Base-by-base conservation (phyloP, 2,888 invertebrate genomes). In the Proisotoma minuta region DNA sequence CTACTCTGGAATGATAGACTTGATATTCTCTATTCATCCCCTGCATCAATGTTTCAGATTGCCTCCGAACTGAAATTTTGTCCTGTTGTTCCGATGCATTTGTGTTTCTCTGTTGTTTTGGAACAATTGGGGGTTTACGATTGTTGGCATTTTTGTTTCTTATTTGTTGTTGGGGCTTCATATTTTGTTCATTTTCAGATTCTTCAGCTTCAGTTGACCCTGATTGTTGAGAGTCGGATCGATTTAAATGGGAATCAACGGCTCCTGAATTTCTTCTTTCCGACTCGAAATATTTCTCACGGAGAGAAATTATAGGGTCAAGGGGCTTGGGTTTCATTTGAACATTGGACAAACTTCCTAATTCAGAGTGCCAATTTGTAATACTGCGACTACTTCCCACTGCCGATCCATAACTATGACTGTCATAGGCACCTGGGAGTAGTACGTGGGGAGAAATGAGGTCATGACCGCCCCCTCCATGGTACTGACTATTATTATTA, bases 201-300 rank as follows among this genome's bases (percentile, higher is more conserved):
- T 39, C 54, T 22, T 29, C 27, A 22, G 5, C 40, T 39, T 18
- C 47, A 3, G 43, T 12, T n/a, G 22, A 15, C 27, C 39, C 56
- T 3, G 23, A 18, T 12, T 12, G n/a, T 23, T 22, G 43, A n/a
- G 56, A 56, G 5, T 56, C 56, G 23, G 56, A 56, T 43, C 47
- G 43, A 10, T 18, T 2, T 5, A 26, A 50, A 20, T 8, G 23
- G 12, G 8, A 10, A 12, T 60, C 57, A 20, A 22, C 34, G 8
- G 20, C 18, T 12, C 51, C 39, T n/a, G 47, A 50, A 27, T 50
- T 62, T 27, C 29, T 59, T 12, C 60, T 40, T 3, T 43, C 15
- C 0, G 66, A 23, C 18, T 60, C 48, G 58, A 59, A 66, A 34
- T 58, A 66, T 39, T 66, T 66, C 29, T 63, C 58, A 5, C 66